Conservation (phyloP, 2,797 vertebrate species). For the Salarias fasciatus region DNA sequence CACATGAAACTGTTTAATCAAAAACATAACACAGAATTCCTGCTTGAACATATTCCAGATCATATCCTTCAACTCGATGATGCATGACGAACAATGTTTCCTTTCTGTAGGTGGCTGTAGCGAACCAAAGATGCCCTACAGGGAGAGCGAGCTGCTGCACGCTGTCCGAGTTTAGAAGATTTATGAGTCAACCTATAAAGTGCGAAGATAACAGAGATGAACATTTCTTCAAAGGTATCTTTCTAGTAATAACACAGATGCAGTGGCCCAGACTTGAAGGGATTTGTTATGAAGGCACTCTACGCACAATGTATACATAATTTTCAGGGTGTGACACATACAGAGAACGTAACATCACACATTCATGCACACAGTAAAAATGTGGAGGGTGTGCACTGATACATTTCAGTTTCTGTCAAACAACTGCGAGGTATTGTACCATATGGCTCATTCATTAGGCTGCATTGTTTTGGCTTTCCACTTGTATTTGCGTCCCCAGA, state of each 20-base stretch:
- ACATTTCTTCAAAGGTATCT: no score
- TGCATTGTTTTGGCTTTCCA: conserved; percentile 53
- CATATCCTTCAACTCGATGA: no score
- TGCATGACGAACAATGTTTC: no score
- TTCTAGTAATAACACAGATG: not conserved
- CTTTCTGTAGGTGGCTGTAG: no score
- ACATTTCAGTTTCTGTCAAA: conserved; percentile 54
- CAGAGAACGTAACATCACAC: conserved; percentile 26
- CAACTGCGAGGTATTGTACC: conserved; percentile 33
- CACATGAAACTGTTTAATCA: no score
- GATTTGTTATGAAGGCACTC: conserved; percentile 16
- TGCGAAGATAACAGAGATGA: no score
- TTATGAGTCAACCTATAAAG: no score
- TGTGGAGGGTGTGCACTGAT: conserved; percentile 36
- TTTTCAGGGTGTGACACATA: conserved; percentile 24
- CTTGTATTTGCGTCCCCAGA: conserved; percentile 50
- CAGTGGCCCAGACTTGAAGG: conserved; percentile 9
- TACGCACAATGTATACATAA: conserved; percentile 31
- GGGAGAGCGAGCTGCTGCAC: no score
- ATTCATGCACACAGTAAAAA: conserved; percentile 37
- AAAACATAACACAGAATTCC: no score
- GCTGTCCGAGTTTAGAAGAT: no score
- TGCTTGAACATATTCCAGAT: no score
- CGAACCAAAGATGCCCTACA: no score
- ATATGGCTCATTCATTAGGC: conserved; percentile 53